Evolutionary conservation across 2,888 invertebrate species (phyloP).

Genomic region (Apocheima hispidaria): DNA sequence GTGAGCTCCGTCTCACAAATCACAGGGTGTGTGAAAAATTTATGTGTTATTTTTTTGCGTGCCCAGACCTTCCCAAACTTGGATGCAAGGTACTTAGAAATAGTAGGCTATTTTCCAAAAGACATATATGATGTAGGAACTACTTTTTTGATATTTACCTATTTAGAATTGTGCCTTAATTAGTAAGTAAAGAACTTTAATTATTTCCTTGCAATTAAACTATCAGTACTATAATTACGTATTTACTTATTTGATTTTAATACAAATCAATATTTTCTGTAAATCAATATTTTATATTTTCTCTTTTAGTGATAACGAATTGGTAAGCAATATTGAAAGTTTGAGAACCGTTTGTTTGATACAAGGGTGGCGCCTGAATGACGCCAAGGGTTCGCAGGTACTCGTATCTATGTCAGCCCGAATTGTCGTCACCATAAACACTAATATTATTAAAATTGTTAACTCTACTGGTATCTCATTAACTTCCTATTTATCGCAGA

Average conservation of each 20-base stretch:
- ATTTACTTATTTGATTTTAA: too few species aligned
- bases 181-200: too few species aligned
- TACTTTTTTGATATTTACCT: neutral
- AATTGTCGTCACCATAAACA: slow-evolving; percentile 50
- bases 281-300: too few species aligned
- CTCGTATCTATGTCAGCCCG: slow-evolving; percentile 57
- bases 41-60: slow-evolving; percentile 62
- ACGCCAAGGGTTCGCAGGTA: slow-evolving; percentile 68
- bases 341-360: slow-evolving; percentile 56
- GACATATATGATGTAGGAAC: neutral
- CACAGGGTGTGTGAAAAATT: slow-evolving; percentile 72
- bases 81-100: neutral
- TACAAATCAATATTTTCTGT: too few species aligned
- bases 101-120: neutral
- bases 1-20: slow-evolving; percentile 69
- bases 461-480: slow-evolving; percentile 6
- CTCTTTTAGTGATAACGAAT: too few species aligned
- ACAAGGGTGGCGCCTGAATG: slow-evolving; percentile 71
- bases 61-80: slow-evolving; percentile 54
- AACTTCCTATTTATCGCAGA: neutral
- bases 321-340: slow-evolving; percentile 41
- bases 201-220: too few species aligned
- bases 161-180: too few species aligned
- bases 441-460: slow-evolving; percentile 18
- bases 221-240: too few species aligned